Base-by-base conservation (phyloP, 92 coral and sea anemone genomes). In the Plumapathes pennacea region DNA sequence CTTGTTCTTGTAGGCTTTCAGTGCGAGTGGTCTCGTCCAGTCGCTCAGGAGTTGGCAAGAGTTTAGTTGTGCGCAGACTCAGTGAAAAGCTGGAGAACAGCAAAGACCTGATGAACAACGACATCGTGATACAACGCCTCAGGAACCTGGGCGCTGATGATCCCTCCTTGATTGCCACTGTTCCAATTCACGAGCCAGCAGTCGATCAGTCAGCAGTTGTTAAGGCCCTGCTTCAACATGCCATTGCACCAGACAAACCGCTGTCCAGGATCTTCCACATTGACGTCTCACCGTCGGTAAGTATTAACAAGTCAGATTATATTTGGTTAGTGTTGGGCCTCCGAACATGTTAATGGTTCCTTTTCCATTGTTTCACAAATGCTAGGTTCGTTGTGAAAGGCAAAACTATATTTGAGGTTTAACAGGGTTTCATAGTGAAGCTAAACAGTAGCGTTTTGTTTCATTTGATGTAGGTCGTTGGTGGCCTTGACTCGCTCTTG, bases 261-360 rank as follows among this genome's bases (percentile, higher is more conserved):
- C 62, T 89, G 7, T 89, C 97, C 10, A 70, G 97, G 46, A 71
- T 90, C 4, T 72, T 90, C 9, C 97, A 90, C 64, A 40, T 90
- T 38, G 97, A 90, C 32, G 82, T 90, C 8, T 85, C 97, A 4
- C 97, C 90, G 29, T 76, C 97, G 69, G 97, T 90, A 57, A 81
- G 97, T 66, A 17, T 46, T 42, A n/a, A n/a, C n/a, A n/a, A n/a
- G n/a, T n/a, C n/a, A n/a, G n/a, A n/a, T n/a, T n/a, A n/a, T n/a
- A n/a, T n/a, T n/a, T n/a, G n/a, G n/a, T n/a, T n/a, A n/a, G n/a
- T n/a, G n/a, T n/a, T n/a, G n/a, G n/a, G n/a, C n/a, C n/a, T n/a
- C n/a, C n/a, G n/a, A n/a, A n/a, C n/a, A n/a, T n/a, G n/a, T n/a
- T n/a, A n/a, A n/a, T n/a, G n/a, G n/a, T n/a, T n/a, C n/a, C n/a